Evolutionary conservation across 2,888 invertebrate genomes (phyloP).

Genomic region (Baronia brevicornis): DNA sequence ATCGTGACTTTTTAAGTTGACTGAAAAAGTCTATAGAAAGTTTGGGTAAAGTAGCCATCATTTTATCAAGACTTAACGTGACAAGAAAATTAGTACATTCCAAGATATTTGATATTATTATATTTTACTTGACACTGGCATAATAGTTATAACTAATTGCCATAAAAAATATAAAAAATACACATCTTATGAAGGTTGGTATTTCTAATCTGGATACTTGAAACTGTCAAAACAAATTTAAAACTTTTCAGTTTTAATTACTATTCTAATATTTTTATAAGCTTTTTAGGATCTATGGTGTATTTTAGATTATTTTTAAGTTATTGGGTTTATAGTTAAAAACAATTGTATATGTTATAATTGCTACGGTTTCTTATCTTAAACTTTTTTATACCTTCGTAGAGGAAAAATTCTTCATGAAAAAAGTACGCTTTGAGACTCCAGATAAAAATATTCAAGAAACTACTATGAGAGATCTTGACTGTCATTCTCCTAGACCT

Average conservation of each 20-base stretch:
- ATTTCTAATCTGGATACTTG: constrained; percentile 4
- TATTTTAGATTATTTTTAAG: constrained; percentile 4
- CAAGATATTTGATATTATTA: no score
- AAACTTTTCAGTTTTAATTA: constrained; percentile 8
- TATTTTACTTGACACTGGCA: no score
- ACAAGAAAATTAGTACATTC: no score
- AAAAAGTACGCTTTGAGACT: constrained; percentile 62
- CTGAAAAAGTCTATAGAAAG: no score
- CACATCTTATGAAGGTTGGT: background rate
- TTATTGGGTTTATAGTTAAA: no score
- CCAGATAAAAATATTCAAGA: constrained; percentile 27
- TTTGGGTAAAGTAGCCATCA: no score
- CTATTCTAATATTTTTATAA: constrained; percentile 5
- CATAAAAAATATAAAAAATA: no score
- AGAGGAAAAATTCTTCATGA: constrained; percentile 34
- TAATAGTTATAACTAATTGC: no score
- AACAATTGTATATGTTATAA: no score
- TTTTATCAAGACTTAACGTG: no score
- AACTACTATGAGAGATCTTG: constrained; percentile 42
- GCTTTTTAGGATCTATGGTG: constrained; percentile 3
- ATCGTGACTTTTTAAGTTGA: no score
- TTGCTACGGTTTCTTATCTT: constrained; percentile 1
- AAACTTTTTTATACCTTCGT: background rate
- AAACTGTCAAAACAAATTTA: constrained; percentile 13
- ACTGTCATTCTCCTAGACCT: constrained; percentile 64